A percentile compares a stretch with the other conserved stretches of the same genome.
Conservation (phyloP, 35 echinoderm and acorn worm species). For the Acanthaster planci region DNA sequence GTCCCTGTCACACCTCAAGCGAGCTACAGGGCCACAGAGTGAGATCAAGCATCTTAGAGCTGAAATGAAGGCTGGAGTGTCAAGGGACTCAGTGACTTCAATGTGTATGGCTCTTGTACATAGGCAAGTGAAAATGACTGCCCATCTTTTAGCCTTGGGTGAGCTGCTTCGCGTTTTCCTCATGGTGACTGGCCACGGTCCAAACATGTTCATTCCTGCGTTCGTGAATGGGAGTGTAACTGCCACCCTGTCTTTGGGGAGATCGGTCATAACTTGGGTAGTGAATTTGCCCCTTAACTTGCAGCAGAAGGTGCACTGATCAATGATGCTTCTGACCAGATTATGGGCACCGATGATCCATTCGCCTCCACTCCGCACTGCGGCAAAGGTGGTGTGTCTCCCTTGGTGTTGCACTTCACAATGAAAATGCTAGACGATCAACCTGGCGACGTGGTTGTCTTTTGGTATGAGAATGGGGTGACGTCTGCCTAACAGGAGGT, state of each 20-base stretch:
- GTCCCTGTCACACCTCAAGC: conserved; percentile 57
- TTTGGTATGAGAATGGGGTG: conserved; percentile 54
- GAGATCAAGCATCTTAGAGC: conserved; percentile 26
- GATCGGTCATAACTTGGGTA: conserved; percentile 49
- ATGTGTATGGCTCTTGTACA: conserved; percentile 34
- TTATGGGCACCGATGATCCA: conserved; percentile 46
- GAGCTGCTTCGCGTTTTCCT: neutral
- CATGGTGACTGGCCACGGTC: conserved; percentile 2
- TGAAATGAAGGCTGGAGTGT: conserved; percentile 28
- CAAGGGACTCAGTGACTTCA: conserved; percentile 22
- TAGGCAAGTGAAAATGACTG: conserved; percentile 46
- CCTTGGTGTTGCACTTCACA: conserved; percentile 47
- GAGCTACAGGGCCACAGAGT: neutral
- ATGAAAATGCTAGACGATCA: conserved; percentile 56
- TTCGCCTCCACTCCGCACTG: conserved; percentile 11
- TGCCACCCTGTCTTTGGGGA: conserved; percentile 29
- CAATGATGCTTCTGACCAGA: conserved; percentile 33
- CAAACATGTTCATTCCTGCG: too few species aligned
- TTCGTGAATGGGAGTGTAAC: conserved; percentile 8
- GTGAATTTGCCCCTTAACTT: conserved; percentile 3
- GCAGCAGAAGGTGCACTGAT: conserved; percentile 40
- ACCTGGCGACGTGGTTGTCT: conserved; percentile 31
- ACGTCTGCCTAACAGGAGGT: neutral
- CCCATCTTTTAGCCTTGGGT: conserved; percentile 19
- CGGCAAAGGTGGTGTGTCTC: conserved; percentile 3